Conservation (phyloP, 2,113 vertebrate genomes). For the Chaetura pelagica region DNA sequence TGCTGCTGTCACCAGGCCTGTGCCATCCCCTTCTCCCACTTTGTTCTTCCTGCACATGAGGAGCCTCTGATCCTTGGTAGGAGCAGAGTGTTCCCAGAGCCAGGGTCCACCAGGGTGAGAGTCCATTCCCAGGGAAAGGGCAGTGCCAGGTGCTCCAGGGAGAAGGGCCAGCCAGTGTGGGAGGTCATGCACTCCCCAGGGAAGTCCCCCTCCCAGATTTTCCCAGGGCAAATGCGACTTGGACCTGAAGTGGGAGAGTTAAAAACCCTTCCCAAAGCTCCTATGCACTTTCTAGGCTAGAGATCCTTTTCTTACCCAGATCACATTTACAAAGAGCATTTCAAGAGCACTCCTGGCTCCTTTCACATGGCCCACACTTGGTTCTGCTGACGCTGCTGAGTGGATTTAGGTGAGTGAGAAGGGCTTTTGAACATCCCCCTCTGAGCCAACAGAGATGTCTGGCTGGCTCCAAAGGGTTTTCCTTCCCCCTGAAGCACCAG, state of each 20-base stretch:
- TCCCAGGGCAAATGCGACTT: background rate
- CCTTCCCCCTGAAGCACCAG: background rate
- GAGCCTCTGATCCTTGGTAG: background rate
- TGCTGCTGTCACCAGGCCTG: background rate
- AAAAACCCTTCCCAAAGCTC: background rate
- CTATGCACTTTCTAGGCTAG: background rate
- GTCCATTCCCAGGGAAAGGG: background rate
- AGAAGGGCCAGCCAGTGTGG: background rate
- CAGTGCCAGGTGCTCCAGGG: background rate
- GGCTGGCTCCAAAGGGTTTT: background rate
- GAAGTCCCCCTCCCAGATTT: background rate
- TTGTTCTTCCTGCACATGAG: background rate
- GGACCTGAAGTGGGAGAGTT: background rate
- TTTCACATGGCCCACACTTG: background rate
- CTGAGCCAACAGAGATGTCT: background rate
- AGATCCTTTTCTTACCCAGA: background rate
- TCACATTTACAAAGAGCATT: background rate
- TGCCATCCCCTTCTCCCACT: background rate
- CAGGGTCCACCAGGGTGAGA: background rate
- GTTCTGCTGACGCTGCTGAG: background rate
- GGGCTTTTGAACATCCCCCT: background rate
- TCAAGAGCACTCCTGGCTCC: background rate
- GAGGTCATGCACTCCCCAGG: background rate
- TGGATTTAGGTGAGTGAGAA: background rate
- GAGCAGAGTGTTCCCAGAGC: background rate